These are phyloP conservation scores for Popillia japonica DNA, from an alignment of 1,140 invertebrate genomes.

Conservation along the genomic window DNA sequence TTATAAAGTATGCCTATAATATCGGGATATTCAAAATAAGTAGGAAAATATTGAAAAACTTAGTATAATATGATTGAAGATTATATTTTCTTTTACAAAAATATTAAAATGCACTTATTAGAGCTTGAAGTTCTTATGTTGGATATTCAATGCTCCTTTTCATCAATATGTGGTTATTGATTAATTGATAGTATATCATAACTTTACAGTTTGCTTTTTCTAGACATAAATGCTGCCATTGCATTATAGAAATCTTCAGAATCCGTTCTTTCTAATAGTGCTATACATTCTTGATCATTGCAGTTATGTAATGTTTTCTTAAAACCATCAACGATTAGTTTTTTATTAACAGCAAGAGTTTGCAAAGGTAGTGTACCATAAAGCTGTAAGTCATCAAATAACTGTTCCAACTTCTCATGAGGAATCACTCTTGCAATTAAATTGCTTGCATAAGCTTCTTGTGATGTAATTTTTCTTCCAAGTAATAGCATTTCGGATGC, in stretches of 20 bases:
- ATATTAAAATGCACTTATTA: too few species aligned
- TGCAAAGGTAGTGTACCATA: slow-evolving; percentile 52
- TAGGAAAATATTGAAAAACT: too few species aligned
- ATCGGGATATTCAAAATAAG: too few species aligned
- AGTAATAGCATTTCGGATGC: slow-evolving; percentile 84
- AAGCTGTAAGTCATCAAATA: slow-evolving; percentile 50
- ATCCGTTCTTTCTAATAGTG: slow-evolving; percentile 48
- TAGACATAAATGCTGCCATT: slow-evolving; percentile 50
- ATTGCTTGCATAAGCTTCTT: slow-evolving; percentile 55
- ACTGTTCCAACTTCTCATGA: slow-evolving; percentile 47
- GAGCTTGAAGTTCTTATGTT: too few species aligned
- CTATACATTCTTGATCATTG: slow-evolving; percentile 50
- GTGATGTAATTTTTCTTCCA: slow-evolving; percentile 79
- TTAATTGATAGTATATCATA: neutral
- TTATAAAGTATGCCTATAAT: too few species aligned
- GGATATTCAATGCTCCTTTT: too few species aligned
- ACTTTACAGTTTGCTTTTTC: slow-evolving; percentile 50
- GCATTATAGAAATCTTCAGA: slow-evolving; percentile 54
- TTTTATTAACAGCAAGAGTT: slow-evolving; percentile 52
- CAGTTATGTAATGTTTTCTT: slow-evolving; percentile 46
- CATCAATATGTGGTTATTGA: neutral
- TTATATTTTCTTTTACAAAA: too few species aligned
- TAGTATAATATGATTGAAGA: too few species aligned
- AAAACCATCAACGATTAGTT: slow-evolving; percentile 48
- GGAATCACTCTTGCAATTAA: slow-evolving; percentile 54